Base-by-base conservation (phyloP, 2,113 vertebrate genomes). In the Conger conger region DNA sequence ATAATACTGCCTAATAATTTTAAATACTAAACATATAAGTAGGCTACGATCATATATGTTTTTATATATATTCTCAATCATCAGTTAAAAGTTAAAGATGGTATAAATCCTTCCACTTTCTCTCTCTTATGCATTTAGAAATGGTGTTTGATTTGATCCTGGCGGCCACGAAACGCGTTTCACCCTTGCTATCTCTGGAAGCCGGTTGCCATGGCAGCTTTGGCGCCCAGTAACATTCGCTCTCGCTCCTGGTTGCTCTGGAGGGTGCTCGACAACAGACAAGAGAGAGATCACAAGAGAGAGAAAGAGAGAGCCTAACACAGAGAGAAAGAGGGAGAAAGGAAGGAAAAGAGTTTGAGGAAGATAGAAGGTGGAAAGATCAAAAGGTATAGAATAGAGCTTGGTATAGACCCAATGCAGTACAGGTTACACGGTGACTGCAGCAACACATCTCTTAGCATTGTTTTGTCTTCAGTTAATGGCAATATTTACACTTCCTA, bases 121-220 rank as follows among this genome's bases (percentile, higher is more conserved):
- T 77, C 50, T 86, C 76, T 81, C 76, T 82, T 86, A 83, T 87
- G 27, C n/a, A n/a, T 73, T 73, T 45, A 27, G 50, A 57, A 60
- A 57, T 18, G 36, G 6, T 30, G 79, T 50, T 23, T 33, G 27
- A 33, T 23, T 42, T 30, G 60, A 76, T 40, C 16, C 63, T 76
- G 82, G 82, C 60, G 53, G 60, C 82, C 36, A 60, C 42, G 60
- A 85, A 76, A 36, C 83, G 78, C 86, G 84, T 84, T 85, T 90
- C 89, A 83, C 53, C 84, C 88, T 91, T 90, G 87, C 90, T 86
- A 73, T 73, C 68, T 73, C 68, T 73, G 86, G 82, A 68, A n/a
- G 79, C 30, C 36, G 37, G 91, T 93, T 93, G 87, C 91, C 89
- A 90, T 89, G 89, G 92, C 38, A 91, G 88, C 92, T 77, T 13